Base-by-base conservation (phyloP, 2,113 vertebrate species). In the Boleophthalmus pectinirostris region DNA sequence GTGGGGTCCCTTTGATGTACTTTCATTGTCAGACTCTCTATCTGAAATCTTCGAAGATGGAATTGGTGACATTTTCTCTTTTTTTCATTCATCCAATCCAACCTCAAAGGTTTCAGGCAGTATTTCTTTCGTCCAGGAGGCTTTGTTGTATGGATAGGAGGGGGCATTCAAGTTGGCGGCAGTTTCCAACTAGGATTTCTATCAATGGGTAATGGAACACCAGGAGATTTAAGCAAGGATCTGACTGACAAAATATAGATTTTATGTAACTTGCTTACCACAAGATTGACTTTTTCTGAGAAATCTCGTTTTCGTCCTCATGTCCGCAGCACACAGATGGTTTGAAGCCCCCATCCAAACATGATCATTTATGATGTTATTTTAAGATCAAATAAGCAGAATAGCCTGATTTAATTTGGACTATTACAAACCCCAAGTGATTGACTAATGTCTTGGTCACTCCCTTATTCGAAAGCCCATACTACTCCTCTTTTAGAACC, bases 1-100 rank as follows among this genome's bases (percentile, higher is more conserved):
- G 82, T 88, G 87, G 84, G 89, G 90, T 91, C 85, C 80, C 90
- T 92, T 93, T 92, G 91, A 92, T 93, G 89, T 92, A 75, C 82
- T 81, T 84, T 89, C 90, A 91, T 91, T 91, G 90, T 92, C 86
- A 90, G 87, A 88, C 82, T 86, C 82, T 87, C 86, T 86, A 91
- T 92, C 89, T 85, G 82, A 88, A 90, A 91, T 89, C 88, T 90
- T 87, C 84, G 65, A 75, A 85, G 85, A 90, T 88, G 84, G 80
- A 92, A 89, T 90, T 91, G 87, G 87, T 91, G 91, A 92, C 88
- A 91, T 91, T 91, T 92, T 87, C 82, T 82, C 72, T 85, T 90
- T 90, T 61, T 90, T 92, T 89, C 85, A 88, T 92, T 89, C 87
- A 89, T 91, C 86, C 88, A 88, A 88, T 90, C 88, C 90, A 91